Base-by-base conservation (phyloP, 30 jellyfish, hydroid and myxozoan species). In the Cassiopea xamachana region DNA sequence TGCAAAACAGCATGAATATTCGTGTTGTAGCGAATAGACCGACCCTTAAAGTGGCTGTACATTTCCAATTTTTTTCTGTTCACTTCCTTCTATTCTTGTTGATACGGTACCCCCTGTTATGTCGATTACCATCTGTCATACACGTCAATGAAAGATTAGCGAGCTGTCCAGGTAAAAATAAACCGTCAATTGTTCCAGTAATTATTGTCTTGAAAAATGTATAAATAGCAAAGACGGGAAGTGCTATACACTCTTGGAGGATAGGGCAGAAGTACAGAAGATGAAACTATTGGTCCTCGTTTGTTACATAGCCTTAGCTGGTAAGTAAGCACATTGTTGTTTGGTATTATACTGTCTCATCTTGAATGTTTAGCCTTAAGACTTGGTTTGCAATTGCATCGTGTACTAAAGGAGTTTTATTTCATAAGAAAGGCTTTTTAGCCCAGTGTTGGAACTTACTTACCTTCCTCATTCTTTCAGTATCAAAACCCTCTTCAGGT, bases 281-380 rank as follows among this genome's bases (percentile, higher is more conserved):
- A 89, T 89, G 96, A 89, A 89, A 92, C 67, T 82, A 17, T 60
- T 81, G 89, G 82, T 82, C 79, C 85, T 81, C 7, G 16, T 81
- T 48, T 18, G 75, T 80, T 81, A 84, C 89, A 60, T 89, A 47
- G 89, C 96, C 60, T 48, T 73, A 45, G 92, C 89, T 73, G 92
- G 96, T 89, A 72, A 64, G 95, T 79, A 9, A 18, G 1, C 12
- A 55, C 7, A 3, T 55, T 55, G 12, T 55, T 6, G 12, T 55
- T 55, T 27, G 2, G 8, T 64, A 9, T 64, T 64, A 64, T 14
- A 2, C 74, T 14, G 8, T 17, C 12, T 10, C 12, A 10, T 64
- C 15, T 64, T 64, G 27, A 64, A 7, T 4, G 43, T 4, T 64
- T 64, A 64, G 15, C 15, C 74, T 5, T 2, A 14, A 5, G 15